A percentile compares a stretch with the other conserved stretches of the same genome.
Conservation (phyloP, 2,888 invertebrate genomes). For the Mamestra brassicae region DNA sequence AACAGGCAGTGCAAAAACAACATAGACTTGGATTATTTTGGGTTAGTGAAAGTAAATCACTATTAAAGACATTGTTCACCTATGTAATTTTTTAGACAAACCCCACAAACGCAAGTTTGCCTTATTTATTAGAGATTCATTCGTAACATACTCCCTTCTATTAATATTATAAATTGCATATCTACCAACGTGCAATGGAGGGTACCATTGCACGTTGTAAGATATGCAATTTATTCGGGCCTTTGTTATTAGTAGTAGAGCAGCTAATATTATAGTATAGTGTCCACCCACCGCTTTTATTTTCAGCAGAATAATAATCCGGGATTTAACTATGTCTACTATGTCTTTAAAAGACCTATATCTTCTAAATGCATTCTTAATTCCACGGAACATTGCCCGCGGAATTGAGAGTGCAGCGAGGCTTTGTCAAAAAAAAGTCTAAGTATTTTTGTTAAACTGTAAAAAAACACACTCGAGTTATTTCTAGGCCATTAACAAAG, state of each 20-base stretch:
- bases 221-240: no score
- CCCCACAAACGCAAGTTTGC: not conserved
- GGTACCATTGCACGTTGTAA: no score
- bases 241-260: no score
- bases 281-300: not conserved
- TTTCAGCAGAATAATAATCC: not conserved
- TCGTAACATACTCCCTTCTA: no score
- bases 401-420: no score
- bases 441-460: not conserved
- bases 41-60: not conserved
- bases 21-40: not conserved
- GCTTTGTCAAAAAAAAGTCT: not conserved
- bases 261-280: no score
- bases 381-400: not conserved
- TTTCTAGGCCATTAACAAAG: not conserved
- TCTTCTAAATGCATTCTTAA: not conserved
- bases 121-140: no score
- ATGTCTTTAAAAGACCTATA: not conserved
- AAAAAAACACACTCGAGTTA: not conserved
- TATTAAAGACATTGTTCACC: not conserved
- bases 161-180: no score
- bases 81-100: not conserved
- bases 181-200: no score
- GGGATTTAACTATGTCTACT: not conserved
- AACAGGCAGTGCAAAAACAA: constrained; percentile 19